Evolutionary conservation across 2,888 invertebrate genomes (phyloP).

Genomic region (Megastigmus dorsalis): DNA sequence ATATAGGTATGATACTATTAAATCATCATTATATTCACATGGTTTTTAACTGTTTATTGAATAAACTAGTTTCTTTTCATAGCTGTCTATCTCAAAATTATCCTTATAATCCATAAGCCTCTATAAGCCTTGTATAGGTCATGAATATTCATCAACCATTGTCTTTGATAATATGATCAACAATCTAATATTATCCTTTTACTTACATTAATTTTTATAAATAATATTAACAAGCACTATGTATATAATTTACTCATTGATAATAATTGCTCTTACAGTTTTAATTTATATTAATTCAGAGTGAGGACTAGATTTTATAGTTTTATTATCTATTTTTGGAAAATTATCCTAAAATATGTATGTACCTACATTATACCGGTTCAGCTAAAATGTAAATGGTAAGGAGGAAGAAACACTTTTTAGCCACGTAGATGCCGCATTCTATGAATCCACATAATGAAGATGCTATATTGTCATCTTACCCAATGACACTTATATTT

Average conservation of each 20-base stretch:
- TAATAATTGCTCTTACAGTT: not conserved
- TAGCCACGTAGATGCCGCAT: conserved; percentile 12
- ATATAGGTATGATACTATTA: too few species aligned
- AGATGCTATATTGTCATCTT: conserved; percentile 61
- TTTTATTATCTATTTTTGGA: conserved; percentile 10
- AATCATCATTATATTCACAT: too few species aligned
- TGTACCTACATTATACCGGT: conserved; percentile 9
- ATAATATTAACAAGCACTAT: too few species aligned
- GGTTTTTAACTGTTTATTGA: too few species aligned
- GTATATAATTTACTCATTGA: not conserved
- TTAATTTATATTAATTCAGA: not conserved
- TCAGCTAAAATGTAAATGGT: not conserved
- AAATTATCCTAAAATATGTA: not conserved
- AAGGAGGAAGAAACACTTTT: conserved; percentile 3
- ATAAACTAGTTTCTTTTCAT: not conserved
- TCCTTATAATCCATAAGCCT: not conserved
- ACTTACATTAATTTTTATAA: not conserved
- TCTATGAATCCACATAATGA: conserved; percentile 46
- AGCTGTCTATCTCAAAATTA: not conserved
- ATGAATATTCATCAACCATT: not conserved
- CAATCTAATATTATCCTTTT: not conserved
- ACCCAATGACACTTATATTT: conserved; percentile 65
- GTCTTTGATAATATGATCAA: not conserved
- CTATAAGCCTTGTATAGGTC: not conserved
- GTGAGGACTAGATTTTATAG: not conserved